A percentile compares a stretch with the other conserved stretches of the same genome.
phyloP scores from a whole-genome alignment of 2,888 invertebrate species.

The Tetramorium bicarinatum region DNA sequence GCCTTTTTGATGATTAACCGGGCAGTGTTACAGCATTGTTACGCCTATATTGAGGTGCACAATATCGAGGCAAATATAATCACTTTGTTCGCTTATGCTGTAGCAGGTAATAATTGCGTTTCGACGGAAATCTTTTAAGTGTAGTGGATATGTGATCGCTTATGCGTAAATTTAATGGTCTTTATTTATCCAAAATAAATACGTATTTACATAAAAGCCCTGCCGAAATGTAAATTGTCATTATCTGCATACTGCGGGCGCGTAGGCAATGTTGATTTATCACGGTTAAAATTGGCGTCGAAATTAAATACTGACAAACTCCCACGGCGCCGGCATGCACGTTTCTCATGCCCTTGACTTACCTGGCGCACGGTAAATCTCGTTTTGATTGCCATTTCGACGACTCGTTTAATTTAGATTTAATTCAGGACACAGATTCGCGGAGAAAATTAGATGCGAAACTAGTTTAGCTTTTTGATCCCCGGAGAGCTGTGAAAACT shows the following conservation, averaged over 20 bases:
- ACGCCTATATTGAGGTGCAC: background rate
- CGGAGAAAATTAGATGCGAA: conserved; percentile 58
- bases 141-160: conserved; percentile 4
- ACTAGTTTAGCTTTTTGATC: conserved; percentile 69
- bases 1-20: conserved; percentile 32
- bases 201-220: conserved; percentile 59
- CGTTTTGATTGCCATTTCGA: background rate
- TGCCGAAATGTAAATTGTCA: conserved; percentile 58
- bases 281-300: conserved; percentile 60
- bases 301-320: conserved; percentile 11
- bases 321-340: background rate
- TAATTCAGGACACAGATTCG: conserved; percentile 73
- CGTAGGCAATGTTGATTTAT: conserved; percentile 15
- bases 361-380: background rate
- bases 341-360: conserved; percentile 6
- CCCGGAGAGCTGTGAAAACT: conserved; percentile 72
- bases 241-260: conserved; percentile 13
- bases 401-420: conserved; percentile 79
- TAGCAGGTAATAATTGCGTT: conserved; percentile 19
- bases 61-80: conserved; percentile 39
- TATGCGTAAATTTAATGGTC: conserved; percentile 56
- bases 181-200: conserved; percentile 68
- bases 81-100: conserved; percentile 32
- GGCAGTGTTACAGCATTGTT: conserved; percentile 12
- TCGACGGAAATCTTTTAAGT: conserved; percentile 36